Base-by-base conservation (phyloP, 2,888 invertebrate species). In the Eupithecia exiguata region DNA sequence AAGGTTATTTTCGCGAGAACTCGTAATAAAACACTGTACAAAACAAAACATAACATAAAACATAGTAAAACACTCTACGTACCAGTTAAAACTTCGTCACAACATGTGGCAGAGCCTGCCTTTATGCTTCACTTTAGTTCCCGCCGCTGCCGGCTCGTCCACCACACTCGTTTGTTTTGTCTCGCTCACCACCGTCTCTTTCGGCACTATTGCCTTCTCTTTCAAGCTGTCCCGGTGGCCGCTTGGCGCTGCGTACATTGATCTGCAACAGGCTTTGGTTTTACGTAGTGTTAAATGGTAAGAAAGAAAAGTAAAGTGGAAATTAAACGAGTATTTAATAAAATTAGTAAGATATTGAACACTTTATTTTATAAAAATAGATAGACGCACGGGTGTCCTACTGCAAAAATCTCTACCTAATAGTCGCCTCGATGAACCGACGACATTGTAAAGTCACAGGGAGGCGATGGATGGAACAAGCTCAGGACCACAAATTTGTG, bases 71-170 rank as follows among this genome's bases (percentile, higher is more conserved):
- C n/a, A n/a, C n/a, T n/a, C 6, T 18, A 46, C 91, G 89, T 70
- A 94, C 94, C 94, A 92, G 89, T 92, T 91, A 46, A 91, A 88
- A 85, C 92, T 93, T 88, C 93, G 95, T 95, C 95, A 95, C 95
- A 95, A 94, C 89, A 95, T 89, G 69, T 94, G 94, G 84, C 94
- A 95, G 40, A 95, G 87, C 61, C 94, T 87, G 9, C 88, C 92
- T 81, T 88, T 91, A 81, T 91, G 93, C 78, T 91, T 94, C 81
- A 83, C 82, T 76, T 88, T 87, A 79, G 84, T 84, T 72, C 78
- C 84, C 65, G 70, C 80, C 21, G 78, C 84, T 62, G 70, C 80
- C 21, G 82, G 83, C 69, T 84, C 86, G 63, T 78, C 72, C 71
- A 81, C 81, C 77, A 82, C 78, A 62, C 81, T 82, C 78, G 86